A percentile compares a stretch with the other conserved stretches of the same genome.
phyloP scores from a whole-genome alignment of 2,113 vertebrate genomes.

The Andinoacara biseriatus region DNA sequence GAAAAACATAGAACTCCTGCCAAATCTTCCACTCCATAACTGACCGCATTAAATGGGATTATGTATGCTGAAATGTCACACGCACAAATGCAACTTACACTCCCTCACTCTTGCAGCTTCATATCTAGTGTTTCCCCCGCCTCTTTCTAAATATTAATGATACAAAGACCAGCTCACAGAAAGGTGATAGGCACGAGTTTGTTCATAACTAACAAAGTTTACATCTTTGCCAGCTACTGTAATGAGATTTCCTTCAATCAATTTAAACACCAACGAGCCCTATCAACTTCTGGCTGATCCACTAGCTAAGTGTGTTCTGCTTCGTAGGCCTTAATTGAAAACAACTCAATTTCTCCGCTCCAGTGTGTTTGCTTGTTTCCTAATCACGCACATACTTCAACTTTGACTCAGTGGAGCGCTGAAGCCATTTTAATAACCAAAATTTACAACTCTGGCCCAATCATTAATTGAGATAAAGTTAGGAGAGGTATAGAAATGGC shows the following conservation, averaged over 20 bases:
- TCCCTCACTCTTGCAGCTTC: background rate
- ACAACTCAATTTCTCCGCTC: constrained; percentile 48
- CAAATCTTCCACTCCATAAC: constrained; percentile 61
- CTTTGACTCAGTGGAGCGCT: constrained; percentile 27
- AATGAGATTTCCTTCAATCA: constrained; percentile 55
- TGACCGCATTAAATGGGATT: constrained; percentile 64
- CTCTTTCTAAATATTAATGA: constrained; percentile 1
- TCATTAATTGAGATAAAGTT: constrained; percentile 54
- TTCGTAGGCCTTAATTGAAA: constrained; percentile 64
- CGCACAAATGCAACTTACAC: constrained; percentile 37
- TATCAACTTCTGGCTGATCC: constrained; percentile 35
- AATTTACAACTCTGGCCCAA: constrained; percentile 34
- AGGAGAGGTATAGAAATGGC: constrained; percentile 30
- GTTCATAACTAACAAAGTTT: constrained; percentile 20
- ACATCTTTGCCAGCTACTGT: constrained; percentile 15
- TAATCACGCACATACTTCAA: constrained; percentile 57
- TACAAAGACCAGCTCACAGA: constrained; percentile 6
- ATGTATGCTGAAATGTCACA: constrained; percentile 61
- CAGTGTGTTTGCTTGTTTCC: constrained; percentile 35
- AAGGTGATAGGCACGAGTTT: constrained; percentile 14
- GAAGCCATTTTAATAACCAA: constrained; percentile 60
- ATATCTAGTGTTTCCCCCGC: background rate
- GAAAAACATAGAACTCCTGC: constrained; percentile 57
- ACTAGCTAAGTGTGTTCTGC: constrained; percentile 33
- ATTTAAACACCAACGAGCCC: constrained; percentile 45